A percentile compares a stretch with the other conserved stretches of the same genome.
Conservation (phyloP, 30 jellyfish, hydroid and myxozoan species). For the Chrysaora quinquecirrha region DNA sequence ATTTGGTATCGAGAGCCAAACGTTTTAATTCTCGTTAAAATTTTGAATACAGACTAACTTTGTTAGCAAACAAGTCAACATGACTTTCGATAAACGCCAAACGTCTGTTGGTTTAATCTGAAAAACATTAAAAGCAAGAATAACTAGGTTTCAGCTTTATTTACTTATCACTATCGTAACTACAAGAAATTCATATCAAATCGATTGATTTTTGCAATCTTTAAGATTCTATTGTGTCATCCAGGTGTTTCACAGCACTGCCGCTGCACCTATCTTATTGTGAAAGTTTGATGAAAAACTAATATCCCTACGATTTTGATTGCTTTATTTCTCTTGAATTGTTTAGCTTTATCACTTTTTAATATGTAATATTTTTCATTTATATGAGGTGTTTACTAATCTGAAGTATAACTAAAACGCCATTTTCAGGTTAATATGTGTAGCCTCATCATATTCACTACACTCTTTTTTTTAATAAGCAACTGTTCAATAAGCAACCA, state of each 20-base stretch:
- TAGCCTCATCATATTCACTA: too few relatives aligned
- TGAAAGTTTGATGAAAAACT: background rate
- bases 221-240: background rate
- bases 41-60: background rate
- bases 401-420: too few relatives aligned
- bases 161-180: background rate
- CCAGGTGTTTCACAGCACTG: background rate
- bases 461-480: too few relatives aligned
- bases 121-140: background rate
- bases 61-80: background rate
- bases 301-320: background rate
- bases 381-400: too few relatives aligned
- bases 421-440: too few relatives aligned
- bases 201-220: background rate
- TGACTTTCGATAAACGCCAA: background rate
- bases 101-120: conserved; percentile 2
- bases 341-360: too few relatives aligned
- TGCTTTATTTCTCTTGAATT: background rate
- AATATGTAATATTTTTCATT: too few relatives aligned
- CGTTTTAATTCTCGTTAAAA: background rate
- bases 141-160: background rate
- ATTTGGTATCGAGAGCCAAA: too few relatives aligned
- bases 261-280: background rate
- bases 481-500: too few relatives aligned
- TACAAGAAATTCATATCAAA: background rate